A percentile compares a stretch with the other conserved stretches of the same genome.
phyloP scores from a whole-genome alignment of 37 sponge, comb jelly and placozoan genomes.

The Eunapius fragilis region DNA sequence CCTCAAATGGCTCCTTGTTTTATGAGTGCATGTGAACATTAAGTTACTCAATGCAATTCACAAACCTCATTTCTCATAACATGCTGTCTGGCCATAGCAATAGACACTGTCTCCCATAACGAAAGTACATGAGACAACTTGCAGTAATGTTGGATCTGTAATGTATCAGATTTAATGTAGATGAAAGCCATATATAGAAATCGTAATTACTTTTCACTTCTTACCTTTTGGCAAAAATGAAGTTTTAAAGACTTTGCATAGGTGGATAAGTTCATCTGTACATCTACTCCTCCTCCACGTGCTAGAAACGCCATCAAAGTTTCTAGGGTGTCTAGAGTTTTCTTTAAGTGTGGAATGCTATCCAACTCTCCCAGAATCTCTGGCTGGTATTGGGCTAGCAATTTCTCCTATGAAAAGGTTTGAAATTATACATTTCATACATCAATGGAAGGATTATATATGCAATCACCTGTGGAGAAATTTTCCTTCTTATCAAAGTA shows the following conservation, averaged over 20 bases:
- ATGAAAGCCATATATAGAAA: too few species aligned
- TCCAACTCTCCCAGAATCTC: background rate
- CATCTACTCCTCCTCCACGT: background rate
- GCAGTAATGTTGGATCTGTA: too few species aligned
- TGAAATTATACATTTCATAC: background rate
- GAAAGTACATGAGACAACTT: too few species aligned
- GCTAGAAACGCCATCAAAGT: background rate
- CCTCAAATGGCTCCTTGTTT: too few species aligned
- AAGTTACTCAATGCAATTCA: too few species aligned
- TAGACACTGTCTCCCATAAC: too few species aligned
- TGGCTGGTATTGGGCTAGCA: background rate
- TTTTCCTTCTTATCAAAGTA: slow-evolving; percentile 1
- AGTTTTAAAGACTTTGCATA: slow-evolving; percentile 7
- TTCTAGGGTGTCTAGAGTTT: background rate
- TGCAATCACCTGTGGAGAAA: background rate
- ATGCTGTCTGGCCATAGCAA: too few species aligned
- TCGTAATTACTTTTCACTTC: too few species aligned
- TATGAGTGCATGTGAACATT: too few species aligned
- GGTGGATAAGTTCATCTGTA: background rate
- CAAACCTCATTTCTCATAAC: too few species aligned
- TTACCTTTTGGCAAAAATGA: background rate
- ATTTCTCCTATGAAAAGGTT: background rate
- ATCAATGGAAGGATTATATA: too few species aligned
- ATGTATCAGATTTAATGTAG: too few species aligned
- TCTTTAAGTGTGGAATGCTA: slow-evolving; percentile 3